Base-by-base conservation (phyloP, 92 coral and sea anemone genomes). In the Parazoanthus swiftii region DNA sequence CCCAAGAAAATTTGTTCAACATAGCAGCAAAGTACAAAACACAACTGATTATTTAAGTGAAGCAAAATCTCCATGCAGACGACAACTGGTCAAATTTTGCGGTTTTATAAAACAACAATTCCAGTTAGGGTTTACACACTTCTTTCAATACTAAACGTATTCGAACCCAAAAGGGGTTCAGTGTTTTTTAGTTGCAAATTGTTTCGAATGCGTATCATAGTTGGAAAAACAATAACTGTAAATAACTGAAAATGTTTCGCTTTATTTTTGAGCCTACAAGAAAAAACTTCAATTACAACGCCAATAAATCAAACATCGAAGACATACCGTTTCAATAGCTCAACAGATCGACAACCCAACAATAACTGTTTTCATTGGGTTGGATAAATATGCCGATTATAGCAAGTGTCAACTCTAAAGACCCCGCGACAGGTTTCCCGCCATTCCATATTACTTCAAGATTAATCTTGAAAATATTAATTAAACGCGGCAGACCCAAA, bases 401-500 rank as follows among this genome's bases (percentile, higher is more conserved):
- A 38, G 7, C 74, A 14, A 58, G 43, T 54, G 85, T 20, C 65
- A 80, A 44, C 37, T 38, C 33, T 58, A 9, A 58, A 54, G 50
- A 58, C 73, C 38, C 33, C 71, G 29, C 16, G 74, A 81, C 72
- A 81, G 44, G 44, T 58, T 36, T 81, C 74, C 85, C 85, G 85
- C 85, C 85, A 81, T 18, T 56, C 37, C 15, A 81, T 81, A 81
- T 58, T 42, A 81, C 71, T 59, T 63, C 74, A 18, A 81, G 68
- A 81, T 81, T 81, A 81, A 81, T 81, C 50, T 18, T 38, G 72
- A 81, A 81, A 63, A 81, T 36, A 63, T 58, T 81, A 81, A 81
- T 81, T 59, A 81, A 23, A 81, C 15, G 85, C 85, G 74, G 85
- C 85, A 81, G 85, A 42, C 21, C 48, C 33, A 81, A 81, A 81